These are phyloP conservation scores for Cephalopachus bancanus DNA, from an alignment of 2,797 vertebrate genomes.

Conservation along the genomic window DNA sequence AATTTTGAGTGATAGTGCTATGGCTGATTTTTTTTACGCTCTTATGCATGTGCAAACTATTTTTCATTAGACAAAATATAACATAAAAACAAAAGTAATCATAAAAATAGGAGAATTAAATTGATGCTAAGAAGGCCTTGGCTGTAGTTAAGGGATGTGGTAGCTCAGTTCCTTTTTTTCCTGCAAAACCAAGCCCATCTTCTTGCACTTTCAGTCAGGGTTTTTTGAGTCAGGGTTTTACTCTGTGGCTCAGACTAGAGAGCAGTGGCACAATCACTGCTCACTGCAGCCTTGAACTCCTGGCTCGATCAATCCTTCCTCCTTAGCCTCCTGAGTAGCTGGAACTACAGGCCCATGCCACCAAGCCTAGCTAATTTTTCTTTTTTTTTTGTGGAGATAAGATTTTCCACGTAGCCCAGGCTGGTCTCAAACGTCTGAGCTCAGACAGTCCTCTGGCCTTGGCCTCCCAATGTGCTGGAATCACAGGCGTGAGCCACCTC, in stretches of 20 bases:
- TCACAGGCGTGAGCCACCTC: too few species aligned
- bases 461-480: too few species aligned
- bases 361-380: neutral
- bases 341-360: too few species aligned
- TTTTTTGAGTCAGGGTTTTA: too few species aligned
- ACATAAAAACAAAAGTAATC: conserved; percentile 50
- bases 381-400: neutral
- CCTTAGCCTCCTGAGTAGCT: too few species aligned
- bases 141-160: neutral
- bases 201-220: neutral
- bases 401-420: too few species aligned
- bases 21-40: neutral
- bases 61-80: conserved; percentile 42
- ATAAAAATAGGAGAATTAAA: conserved; percentile 36
- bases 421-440: too few species aligned
- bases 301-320: too few species aligned
- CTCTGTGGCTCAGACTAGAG: too few species aligned
- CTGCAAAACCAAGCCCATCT: neutral
- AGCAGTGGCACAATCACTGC: too few species aligned
- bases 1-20: conserved; percentile 36
- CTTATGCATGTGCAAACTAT: neutral
- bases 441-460: too few species aligned
- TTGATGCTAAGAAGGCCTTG: neutral
- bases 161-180: neutral
- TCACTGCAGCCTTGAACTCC: too few species aligned